Evolutionary conservation across 2,888 invertebrate genomes (phyloP), one percentile per base, ranked within the genome.

Genomic region (Keiferia lycopersicella): DNA sequence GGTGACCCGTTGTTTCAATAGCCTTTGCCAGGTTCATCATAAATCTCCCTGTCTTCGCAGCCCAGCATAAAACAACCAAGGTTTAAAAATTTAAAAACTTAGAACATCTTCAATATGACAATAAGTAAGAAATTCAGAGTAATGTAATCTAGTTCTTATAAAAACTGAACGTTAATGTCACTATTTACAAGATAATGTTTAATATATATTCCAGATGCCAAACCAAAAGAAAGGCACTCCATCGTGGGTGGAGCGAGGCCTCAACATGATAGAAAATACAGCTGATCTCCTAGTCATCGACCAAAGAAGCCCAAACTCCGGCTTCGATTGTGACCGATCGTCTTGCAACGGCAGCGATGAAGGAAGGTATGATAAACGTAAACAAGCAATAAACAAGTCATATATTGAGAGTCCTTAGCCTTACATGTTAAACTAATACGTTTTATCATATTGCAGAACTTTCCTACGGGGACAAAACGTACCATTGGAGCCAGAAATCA

Each of bases 391-490:
- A 14, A 2, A 11, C n/a, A n/a, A n/a, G n/a, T n/a, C n/a, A n/a
- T n/a, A n/a, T n/a, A n/a, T n/a, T n/a, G n/a, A n/a, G n/a, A n/a
- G n/a, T n/a, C n/a, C n/a, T n/a, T n/a, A n/a, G n/a, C n/a, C n/a
- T n/a, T n/a, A n/a, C n/a, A n/a, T n/a, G n/a, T n/a, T 53, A 20
- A 1, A 14, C 30, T 4, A 16, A n/a, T 11, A 45, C n/a, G 4
- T n/a, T 12, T 11, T 45, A 16, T n/a, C n/a, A 4, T 61, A 64
- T 83, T 83, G n/a, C 82, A 92, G 92, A 70, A 95, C 95, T 51
- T 96, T 95, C 84, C 87, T 97, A 57, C 93, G 97, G 69, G 98
- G 98, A 10, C 98, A 98, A 88, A 97, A 97, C 84, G 94, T 95
- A 16, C 96, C 95, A 0, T 81, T 97, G 64, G 97, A 98, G 80